Evolutionary conservation across 1,140 invertebrate genomes (phyloP).

Genomic region (Physella acuta): DNA sequence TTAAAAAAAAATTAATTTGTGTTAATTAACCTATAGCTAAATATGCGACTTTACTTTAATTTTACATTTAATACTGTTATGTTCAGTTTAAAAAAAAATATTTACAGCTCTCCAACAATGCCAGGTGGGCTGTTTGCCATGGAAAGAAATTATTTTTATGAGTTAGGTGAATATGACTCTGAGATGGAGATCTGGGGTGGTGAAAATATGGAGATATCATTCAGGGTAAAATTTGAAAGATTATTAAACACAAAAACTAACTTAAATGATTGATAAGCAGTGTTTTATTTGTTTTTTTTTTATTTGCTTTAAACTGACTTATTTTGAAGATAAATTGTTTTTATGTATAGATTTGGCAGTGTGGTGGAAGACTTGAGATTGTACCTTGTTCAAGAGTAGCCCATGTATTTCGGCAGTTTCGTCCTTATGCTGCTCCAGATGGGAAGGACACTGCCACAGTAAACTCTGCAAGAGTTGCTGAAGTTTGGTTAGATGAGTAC

Average conservation of each 20-base stretch:
- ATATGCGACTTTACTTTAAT: no score
- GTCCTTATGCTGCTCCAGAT: conserved; percentile 46
- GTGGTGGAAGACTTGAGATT: conserved; percentile 91
- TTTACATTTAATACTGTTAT: no score
- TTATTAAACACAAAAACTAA: neutral
- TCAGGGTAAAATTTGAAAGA: conserved; percentile 77
- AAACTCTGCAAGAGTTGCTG: conserved; percentile 60
- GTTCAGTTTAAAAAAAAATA: no score
- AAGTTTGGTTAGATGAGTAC: conserved; percentile 88
- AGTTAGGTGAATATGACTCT: conserved; percentile 70
- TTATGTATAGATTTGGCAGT: conserved; percentile 82
- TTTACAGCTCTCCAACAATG: conserved; percentile 45
- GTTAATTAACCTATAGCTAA: no score
- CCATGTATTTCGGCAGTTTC: conserved; percentile 81
- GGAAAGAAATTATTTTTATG: conserved; percentile 80
- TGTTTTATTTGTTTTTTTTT: neutral
- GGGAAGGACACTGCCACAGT: conserved; percentile 52
- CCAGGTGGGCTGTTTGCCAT: conserved; percentile 93
- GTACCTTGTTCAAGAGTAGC: conserved; percentile 95
- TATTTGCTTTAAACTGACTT: neutral
- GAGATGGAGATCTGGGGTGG: conserved; percentile 81
- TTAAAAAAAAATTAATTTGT: neutral
- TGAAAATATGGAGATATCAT: conserved; percentile 99
- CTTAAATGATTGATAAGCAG: no score
- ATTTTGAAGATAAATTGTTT: neutral